phyloP scores from a whole-genome alignment of 2,888 invertebrate genomes.

The Agriopis leucophaearia region DNA sequence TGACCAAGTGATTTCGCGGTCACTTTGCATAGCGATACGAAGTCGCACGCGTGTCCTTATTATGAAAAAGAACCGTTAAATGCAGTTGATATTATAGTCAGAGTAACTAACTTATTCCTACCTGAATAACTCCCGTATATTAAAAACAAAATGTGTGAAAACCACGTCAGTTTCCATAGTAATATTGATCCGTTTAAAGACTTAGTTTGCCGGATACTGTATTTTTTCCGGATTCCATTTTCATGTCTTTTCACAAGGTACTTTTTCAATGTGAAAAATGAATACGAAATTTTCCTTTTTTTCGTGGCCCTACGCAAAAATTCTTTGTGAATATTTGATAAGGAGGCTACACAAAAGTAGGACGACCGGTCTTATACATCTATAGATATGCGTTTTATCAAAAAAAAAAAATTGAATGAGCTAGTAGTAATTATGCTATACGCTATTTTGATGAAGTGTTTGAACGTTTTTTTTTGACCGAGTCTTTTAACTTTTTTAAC shows the following conservation, averaged over 20 bases:
- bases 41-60: too few relatives aligned
- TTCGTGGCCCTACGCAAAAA: conserved; percentile 42
- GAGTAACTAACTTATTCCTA: too few relatives aligned
- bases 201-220: neutral
- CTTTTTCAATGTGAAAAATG: conserved; percentile 49
- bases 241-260: conserved; percentile 27
- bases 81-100: too few relatives aligned
- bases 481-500: too few relatives aligned
- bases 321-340: conserved; percentile 56
- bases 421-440: neutral
- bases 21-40: too few relatives aligned
- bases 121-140: too few relatives aligned
- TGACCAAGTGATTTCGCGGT: too few relatives aligned
- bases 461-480: too few relatives aligned
- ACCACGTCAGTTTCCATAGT: too few relatives aligned
- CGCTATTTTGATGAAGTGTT: neutral
- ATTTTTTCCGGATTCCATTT: conserved; percentile 35
- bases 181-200: neutral
- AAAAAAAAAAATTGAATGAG: neutral
- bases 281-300: conserved; percentile 54
- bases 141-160: too few relatives aligned
- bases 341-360: conserved; percentile 47
- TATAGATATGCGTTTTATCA: neutral
- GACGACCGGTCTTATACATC: conserved; percentile 30
- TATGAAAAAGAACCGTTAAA: too few relatives aligned